A percentile compares a stretch with the other conserved stretches of the same genome.
These are phyloP conservation scores for Lynx canadensis DNA, from an alignment of 2,113 vertebrate species.

Conservation along the genomic window DNA sequence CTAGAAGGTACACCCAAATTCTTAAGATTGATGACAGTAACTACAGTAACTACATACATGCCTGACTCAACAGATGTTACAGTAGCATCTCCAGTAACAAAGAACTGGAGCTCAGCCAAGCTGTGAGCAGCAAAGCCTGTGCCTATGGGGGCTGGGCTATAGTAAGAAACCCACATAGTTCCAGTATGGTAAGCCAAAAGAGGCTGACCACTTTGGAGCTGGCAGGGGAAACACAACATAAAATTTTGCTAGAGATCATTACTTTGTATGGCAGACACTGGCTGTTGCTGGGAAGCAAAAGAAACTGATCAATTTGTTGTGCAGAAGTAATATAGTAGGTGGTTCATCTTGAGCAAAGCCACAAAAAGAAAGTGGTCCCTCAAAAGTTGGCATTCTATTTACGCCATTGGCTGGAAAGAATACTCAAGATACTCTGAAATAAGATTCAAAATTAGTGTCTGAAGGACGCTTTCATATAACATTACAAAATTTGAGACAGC, in stretches of 20 bases:
- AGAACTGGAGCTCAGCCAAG: slow-evolving; percentile 65
- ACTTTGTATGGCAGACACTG: slow-evolving; percentile 39
- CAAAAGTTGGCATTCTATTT: neutral
- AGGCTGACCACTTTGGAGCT: slow-evolving; percentile 64
- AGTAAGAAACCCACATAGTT: slow-evolving; percentile 19
- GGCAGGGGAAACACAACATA: slow-evolving; percentile 43
- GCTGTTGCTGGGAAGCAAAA: slow-evolving; percentile 58
- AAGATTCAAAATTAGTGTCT: neutral
- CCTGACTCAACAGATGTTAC: slow-evolving; percentile 68
- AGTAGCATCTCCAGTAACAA: slow-evolving; percentile 67
- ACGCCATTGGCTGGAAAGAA: neutral
- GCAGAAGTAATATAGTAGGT: slow-evolving; percentile 48
- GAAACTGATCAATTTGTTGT: slow-evolving; percentile 64
- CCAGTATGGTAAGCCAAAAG: slow-evolving; percentile 44
- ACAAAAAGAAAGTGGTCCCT: slow-evolving; percentile 42
- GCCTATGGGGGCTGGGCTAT: neutral
- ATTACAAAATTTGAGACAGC: neutral
- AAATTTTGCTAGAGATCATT: slow-evolving; percentile 64
- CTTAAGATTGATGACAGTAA: slow-evolving; percentile 51
- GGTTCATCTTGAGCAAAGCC: slow-evolving; percentile 51
- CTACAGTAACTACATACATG: neutral
- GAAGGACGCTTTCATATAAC: neutral
- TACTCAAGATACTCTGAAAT: neutral
- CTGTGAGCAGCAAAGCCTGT: neutral
- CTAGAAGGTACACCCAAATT: slow-evolving; percentile 4